These are phyloP conservation scores for Drosophila anomalata DNA, from an alignment of 2,888 invertebrate species.

Conservation along the genomic window DNA sequence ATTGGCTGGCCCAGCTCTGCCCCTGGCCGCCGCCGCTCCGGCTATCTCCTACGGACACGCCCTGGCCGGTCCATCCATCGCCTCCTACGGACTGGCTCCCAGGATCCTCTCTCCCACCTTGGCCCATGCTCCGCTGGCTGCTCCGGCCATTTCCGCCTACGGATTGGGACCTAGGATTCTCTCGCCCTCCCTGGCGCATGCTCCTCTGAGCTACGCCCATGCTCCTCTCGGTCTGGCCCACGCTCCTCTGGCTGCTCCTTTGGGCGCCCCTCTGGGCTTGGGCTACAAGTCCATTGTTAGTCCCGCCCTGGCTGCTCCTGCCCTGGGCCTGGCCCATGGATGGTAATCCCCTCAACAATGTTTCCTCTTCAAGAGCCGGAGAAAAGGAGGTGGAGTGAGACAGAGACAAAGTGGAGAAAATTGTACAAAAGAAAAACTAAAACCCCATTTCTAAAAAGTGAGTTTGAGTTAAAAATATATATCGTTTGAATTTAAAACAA, in stretches of 20 bases:
- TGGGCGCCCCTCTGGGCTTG: slow-evolving; percentile 38
- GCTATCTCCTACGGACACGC: slow-evolving; percentile 63
- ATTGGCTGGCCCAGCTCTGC: slow-evolving; percentile 49
- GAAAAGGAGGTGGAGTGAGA: background rate
- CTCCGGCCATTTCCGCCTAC: slow-evolving; percentile 50
- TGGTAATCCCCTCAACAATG: slow-evolving; percentile 64
- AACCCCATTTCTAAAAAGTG: background rate
- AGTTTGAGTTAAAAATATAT: slow-evolving; percentile 36
- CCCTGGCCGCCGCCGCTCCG: slow-evolving; percentile 56
- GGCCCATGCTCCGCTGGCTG: slow-evolving; percentile 50
- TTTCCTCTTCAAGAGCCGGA: slow-evolving; percentile 15
- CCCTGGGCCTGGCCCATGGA: slow-evolving; percentile 81
- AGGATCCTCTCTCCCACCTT: slow-evolving; percentile 56
- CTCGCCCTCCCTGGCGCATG: slow-evolving; percentile 62
- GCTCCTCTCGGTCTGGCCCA: slow-evolving; percentile 51
- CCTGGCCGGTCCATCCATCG: slow-evolving; percentile 52
- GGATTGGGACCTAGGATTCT: slow-evolving; percentile 48
- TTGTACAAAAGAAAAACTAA: slow-evolving; percentile 6
- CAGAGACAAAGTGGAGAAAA: background rate
- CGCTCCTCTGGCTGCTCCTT: slow-evolving; percentile 38
- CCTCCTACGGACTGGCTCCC: slow-evolving; percentile 65
- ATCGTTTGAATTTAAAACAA: slow-evolving; percentile 28
- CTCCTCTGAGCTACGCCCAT: slow-evolving; percentile 35
- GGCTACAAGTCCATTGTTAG: slow-evolving; percentile 44
- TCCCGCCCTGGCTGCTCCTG: slow-evolving; percentile 67